Evolutionary conservation across 2,113 vertebrate genomes (phyloP), one percentile per base, ranked within the genome.

Genomic region (Percopsis transmontana): DNA sequence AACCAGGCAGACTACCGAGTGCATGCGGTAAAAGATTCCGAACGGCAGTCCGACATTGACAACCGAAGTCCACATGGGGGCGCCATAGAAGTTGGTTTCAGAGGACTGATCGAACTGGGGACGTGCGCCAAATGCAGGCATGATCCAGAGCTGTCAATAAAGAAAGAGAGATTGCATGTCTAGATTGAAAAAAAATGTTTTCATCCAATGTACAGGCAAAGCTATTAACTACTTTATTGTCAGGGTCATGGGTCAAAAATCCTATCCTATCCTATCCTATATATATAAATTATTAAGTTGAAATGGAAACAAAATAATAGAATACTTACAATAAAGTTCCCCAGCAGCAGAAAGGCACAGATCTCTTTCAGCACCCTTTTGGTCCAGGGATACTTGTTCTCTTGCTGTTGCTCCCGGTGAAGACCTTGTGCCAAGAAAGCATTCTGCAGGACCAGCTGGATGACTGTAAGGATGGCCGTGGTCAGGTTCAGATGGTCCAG

Each of bases 11-110:
- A 96, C 95, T 13, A 98, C 96, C 0, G 97, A 94, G 0, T 99
- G 97, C 97, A 99, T 96, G n/a, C 95, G 90, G 83, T 99, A 99
- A 90, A 99, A 99, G 80, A 99, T 97, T 42, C 93, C 94, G 12
- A 99, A 98, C 0, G 97, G 97, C 67, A 99, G 91, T 77, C 96
- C 97, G 18, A 98, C 87, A 68, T 99, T 97, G 66, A 98, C 96
- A 0, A 98, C 87, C 38, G 93, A 91, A 0, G 92, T 83, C 97
- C 97, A 99, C 87, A 96, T 92, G 38, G 82, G 86, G 24, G 92
- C 89, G 0, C 93, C 77, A 0, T 96, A 99, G 86, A 98, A 97
- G 0, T 91, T 64, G 6, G 84, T 73, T 74, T 97, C 96, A 0
- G 90, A 72, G 0, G 83, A 66, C 4, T 95, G 95, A 86, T 96